Evolutionary conservation across 1,140 invertebrate species (phyloP), one percentile per base, ranked within the genome.

Genomic region (Meteorus sp.): DNA sequence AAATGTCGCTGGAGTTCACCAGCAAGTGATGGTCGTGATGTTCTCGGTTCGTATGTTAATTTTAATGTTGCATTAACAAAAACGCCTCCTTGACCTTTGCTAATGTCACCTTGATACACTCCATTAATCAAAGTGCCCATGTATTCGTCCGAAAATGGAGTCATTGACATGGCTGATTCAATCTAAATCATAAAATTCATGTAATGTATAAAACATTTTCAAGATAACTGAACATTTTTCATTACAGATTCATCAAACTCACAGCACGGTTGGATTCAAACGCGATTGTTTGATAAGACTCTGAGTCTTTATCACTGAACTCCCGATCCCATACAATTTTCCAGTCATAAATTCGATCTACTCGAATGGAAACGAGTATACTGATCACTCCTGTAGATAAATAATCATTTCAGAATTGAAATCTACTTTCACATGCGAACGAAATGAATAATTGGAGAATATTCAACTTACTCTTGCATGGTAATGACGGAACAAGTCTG

Each of bases 91-190:
- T 87, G 85, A 1, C 87, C 84, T 59, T 86, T 78, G 37, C 84
- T 82, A 4, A 85, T 71, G 62, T 89, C 87, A 0, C 87, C 86
- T 23, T 86, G 79, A 67, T 92, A 93, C n/a, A 95, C 86, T 3
- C 86, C 86, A 71, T 95, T 94, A 1, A 96, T 84, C 47, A 85
- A 83, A 0, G 88, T 85, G 25, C 89, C 88, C 63, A 95, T 84
- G 69, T 93, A 95, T 61, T 91, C 89, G 66, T 92, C 88, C 0
- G 90, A 90, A 63, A 93, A 91, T 1, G 90, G 90, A 2, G 92
- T 94, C 89, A 94, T 93, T 0, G 89, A 91, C 84, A 94, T 91
- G 0, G 91, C 89, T 1, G 92, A 92, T 72, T 93, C 90, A 66
- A 94, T 83, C 91, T 94, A 68, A 37, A 71, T n/a, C n/a, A 71